Base-by-base conservation (phyloP, 2,888 invertebrate genomes). In the Imbricaverruca yamaguchii region DNA sequence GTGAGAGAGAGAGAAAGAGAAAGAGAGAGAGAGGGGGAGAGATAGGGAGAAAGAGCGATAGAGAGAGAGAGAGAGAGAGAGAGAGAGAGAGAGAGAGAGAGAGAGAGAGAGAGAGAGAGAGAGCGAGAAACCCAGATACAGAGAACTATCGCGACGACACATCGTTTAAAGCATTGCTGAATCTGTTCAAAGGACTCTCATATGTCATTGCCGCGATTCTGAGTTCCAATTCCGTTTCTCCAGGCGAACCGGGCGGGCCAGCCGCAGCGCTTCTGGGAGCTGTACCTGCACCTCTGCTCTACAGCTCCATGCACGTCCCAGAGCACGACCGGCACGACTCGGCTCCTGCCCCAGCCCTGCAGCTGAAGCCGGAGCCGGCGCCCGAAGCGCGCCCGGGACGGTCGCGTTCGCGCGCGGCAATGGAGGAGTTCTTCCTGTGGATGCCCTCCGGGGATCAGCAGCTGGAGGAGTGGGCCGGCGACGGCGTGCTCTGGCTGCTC, bases 401-500 rank as follows among this genome's bases (percentile, higher is more conserved):
- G 23, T 10, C 23, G 67, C 23, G 12, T 23, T 12, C 9, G 67
- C 69, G 23, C 39, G 39, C 25, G 15, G 25, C 69, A 10, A 69
- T 74, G 74, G 74, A 74, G 55, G 74, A 74, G 74, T 74, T 74
- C 74, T 74, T 74, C 74, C 53, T 74, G 53, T 74, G 74, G 74
- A 74, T 74, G 74, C 74, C 74, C 23, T 74, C 74, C 53, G 74
- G 74, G 11, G 74, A 74, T 55, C 53, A 11, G 53, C 23, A 23
- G 53, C 74, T 74, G 74, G 74, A 74, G 18, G 74, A 74, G 74
- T 74, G 74, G 74, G 18, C 18, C 53, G 74, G 74, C 10, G 74
- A 74, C 55, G 74, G 55, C 74, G 74, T 55, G 21, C 53, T 74
- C 10, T 74, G 74, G 74, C 74, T 74, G 74, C 74, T 74, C 8